A percentile compares a stretch with the other conserved stretches of the same genome.
phyloP scores from a whole-genome alignment of 2,797 vertebrate species.

The Poeciliopsis presidionis region DNA sequence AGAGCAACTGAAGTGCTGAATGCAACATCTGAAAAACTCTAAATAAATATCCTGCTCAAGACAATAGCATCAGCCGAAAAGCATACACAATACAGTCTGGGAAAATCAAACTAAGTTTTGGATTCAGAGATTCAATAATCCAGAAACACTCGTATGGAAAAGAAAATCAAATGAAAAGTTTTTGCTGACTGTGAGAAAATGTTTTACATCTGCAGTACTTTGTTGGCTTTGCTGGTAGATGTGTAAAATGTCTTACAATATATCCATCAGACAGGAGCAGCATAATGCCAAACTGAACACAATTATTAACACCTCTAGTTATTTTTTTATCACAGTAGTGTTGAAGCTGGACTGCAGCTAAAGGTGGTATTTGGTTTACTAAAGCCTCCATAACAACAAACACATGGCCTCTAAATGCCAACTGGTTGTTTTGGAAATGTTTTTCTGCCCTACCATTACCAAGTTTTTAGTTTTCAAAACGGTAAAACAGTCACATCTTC shows the following conservation, averaged over 20 bases:
- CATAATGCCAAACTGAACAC: neutral
- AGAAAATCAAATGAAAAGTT: neutral
- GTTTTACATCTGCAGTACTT: neutral
- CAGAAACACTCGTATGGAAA: neutral
- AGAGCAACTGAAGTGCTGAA: neutral
- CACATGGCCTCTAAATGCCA: neutral
- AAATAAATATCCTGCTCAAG: neutral
- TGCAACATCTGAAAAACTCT: neutral
- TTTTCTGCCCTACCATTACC: neutral
- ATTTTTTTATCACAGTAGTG: neutral
- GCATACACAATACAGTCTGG: neutral
- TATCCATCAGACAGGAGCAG: neutral
- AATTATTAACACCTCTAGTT: neutral
- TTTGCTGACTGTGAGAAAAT: neutral
- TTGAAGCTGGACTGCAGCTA: neutral
- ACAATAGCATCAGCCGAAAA: no score
- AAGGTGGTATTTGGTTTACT: neutral
- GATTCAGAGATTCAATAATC: no score
- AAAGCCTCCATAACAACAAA: neutral
- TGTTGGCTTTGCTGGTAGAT: neutral
- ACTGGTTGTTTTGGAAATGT: neutral
- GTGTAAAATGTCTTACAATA: neutral
- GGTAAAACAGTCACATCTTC: neutral
- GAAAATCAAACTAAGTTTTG: neutral
- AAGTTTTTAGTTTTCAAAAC: neutral